phyloP scores from a whole-genome alignment of 2,888 invertebrate species.

The Diplolepis rosae region DNA sequence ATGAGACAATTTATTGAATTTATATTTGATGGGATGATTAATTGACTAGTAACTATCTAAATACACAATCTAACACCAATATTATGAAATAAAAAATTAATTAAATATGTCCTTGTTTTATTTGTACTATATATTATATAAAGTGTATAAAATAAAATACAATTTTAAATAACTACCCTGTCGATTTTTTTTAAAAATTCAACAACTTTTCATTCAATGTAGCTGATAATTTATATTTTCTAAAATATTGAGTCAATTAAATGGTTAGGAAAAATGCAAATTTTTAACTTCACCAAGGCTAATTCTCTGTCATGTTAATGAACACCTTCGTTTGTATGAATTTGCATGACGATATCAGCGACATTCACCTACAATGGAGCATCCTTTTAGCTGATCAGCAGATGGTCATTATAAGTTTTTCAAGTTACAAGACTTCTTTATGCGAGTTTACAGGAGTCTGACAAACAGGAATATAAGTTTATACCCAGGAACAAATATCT shows the following conservation, averaged over 20 bases:
- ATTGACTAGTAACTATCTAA: background rate
- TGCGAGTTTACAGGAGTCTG: background rate
- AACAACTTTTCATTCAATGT: too few relatives aligned
- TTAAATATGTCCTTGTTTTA: too few relatives aligned
- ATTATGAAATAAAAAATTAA: too few relatives aligned
- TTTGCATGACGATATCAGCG: background rate
- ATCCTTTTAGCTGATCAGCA: background rate
- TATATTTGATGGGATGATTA: background rate
- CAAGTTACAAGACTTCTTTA: background rate
- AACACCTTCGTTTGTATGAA: background rate
- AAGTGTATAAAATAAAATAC: background rate
- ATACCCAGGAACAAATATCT: background rate
- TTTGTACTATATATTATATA: too few relatives aligned
- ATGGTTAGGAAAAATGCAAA: background rate
- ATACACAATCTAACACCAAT: background rate
- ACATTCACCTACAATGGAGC: slow-evolving; percentile 14
- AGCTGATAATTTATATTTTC: too few relatives aligned
- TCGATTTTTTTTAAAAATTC: background rate
- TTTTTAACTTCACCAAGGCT: background rate
- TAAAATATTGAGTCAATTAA: background rate
- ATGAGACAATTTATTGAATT: background rate
- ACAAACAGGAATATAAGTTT: background rate
- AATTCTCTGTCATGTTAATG: background rate
- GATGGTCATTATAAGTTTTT: slow-evolving; percentile 14
- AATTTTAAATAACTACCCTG: background rate